Evolutionary conservation across 92 coral and sea anemone species (phyloP).

Genomic region (Bergia sp.): DNA sequence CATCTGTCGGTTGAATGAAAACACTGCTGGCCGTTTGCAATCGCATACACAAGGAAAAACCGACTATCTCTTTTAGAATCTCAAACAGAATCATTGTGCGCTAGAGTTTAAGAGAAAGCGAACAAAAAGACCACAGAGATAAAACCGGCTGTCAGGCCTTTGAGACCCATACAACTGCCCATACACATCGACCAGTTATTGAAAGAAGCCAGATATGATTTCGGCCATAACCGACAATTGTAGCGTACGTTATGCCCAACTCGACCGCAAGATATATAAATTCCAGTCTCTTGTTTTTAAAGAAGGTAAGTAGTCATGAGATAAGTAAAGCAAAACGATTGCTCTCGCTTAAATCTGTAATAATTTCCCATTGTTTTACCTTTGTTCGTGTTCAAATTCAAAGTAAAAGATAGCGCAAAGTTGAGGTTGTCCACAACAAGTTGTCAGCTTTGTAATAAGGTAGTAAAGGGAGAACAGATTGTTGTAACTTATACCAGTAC

Average conservation of each 20-base stretch:
- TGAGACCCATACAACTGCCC: too few species aligned
- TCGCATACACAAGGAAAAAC: background rate
- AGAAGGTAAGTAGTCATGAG: slow-evolving; percentile 50
- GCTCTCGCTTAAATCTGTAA: background rate
- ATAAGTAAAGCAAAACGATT: background rate
- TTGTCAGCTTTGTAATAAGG: background rate
- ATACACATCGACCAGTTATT: background rate
- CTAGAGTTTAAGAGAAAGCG: background rate
- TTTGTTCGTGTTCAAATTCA: background rate
- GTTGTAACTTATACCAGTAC: background rate
- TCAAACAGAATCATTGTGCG: background rate
- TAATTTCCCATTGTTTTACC: background rate
- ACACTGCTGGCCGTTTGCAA: background rate
- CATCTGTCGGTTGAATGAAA: background rate
- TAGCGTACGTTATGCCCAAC: slow-evolving; percentile 57
- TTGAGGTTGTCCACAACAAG: background rate
- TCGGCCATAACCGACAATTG: slow-evolving; percentile 57
- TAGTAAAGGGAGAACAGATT: background rate
- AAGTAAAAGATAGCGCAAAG: background rate
- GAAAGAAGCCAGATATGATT: slow-evolving; percentile 44
- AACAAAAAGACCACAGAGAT: background rate
- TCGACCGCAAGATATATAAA: slow-evolving; percentile 63
- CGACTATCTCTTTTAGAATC: background rate
- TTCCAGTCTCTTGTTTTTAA: slow-evolving; percentile 66
- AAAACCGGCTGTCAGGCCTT: background rate